phyloP scores from a whole-genome alignment of 2,888 invertebrate species.

The Chorisops tibialis region DNA sequence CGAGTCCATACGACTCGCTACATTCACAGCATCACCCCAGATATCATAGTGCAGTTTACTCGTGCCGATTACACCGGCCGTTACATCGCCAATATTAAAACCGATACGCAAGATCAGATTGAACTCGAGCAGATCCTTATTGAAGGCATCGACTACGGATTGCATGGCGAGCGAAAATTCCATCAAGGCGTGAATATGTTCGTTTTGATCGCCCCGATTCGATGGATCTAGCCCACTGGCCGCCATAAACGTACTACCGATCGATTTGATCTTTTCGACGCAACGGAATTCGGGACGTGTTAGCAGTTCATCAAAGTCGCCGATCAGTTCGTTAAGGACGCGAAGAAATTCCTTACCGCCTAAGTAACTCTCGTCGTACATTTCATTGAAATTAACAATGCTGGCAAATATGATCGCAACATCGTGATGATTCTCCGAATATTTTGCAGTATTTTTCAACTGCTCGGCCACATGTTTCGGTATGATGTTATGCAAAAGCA shows the following conservation, averaged over 20 bases:
- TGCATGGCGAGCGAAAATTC: constrained; percentile 93
- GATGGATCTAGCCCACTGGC: constrained; percentile 90
- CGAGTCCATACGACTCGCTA: constrained; percentile 95
- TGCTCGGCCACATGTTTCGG: constrained; percentile 93
- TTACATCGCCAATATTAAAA: constrained; percentile 92
- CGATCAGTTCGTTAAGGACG: constrained; percentile 92
- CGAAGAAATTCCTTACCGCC: constrained; percentile 93
- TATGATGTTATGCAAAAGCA: constrained; percentile 94
- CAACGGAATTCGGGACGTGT: constrained; percentile 76
- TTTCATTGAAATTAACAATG: constrained; percentile 94
- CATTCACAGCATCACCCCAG: constrained; percentile 98
- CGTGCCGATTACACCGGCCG: constrained; percentile 94
- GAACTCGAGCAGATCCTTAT: constrained; percentile 85
- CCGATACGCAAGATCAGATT: constrained; percentile 83
- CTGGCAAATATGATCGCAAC: constrained; percentile 94
- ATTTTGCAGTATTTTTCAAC: constrained; percentile 86
- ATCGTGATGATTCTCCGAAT: constrained; percentile 90
- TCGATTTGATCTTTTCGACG: constrained; percentile 97
- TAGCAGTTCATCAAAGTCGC: constrained; percentile 91
- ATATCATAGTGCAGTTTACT: constrained; percentile 95
- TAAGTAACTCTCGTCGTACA: constrained; percentile 95
- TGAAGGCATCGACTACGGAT: constrained; percentile 80
- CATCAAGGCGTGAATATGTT: constrained; percentile 80
- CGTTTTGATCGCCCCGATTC: constrained; percentile 64
- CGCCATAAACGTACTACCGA: constrained; percentile 96